A percentile compares a stretch with the other conserved stretches of the same genome.
phyloP scores from a whole-genome alignment of 2,113 vertebrate genomes.

The Eptesicus fuscus region DNA sequence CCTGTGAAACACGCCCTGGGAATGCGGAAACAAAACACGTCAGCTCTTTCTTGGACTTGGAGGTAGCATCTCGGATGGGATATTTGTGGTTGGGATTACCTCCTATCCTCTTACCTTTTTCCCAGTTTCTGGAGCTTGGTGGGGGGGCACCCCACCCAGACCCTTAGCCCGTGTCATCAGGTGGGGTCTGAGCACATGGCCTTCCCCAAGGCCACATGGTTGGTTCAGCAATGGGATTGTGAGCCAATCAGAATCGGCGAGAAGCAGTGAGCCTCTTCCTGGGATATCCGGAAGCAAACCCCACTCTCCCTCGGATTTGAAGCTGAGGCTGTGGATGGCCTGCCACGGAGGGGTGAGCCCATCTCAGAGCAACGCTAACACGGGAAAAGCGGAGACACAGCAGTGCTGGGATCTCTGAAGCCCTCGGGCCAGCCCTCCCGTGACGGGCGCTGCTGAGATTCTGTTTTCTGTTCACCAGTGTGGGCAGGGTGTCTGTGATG shows the following conservation, averaged over 20 bases:
- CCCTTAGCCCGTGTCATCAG: background rate
- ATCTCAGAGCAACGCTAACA: background rate
- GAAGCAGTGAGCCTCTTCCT: background rate
- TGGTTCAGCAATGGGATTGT: background rate
- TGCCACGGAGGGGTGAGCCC: background rate
- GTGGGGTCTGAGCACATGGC: background rate
- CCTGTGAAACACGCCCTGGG: background rate
- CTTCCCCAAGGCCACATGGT: background rate
- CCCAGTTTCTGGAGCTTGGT: background rate
- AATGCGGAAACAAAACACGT: background rate
- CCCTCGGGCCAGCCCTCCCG: background rate
- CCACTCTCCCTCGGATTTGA: background rate
- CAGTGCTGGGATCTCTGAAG: background rate
- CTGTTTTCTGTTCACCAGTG: background rate
- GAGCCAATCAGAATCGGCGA: background rate
- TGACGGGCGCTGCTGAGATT: background rate
- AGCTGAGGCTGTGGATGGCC: background rate
- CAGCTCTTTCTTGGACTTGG: background rate
- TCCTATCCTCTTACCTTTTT: background rate
- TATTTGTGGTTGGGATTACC: background rate
- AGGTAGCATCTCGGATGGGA: background rate
- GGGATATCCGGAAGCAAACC: background rate
- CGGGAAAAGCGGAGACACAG: background rate
- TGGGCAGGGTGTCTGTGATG: background rate
- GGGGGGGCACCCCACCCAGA: rapidly evolving